Conservation (phyloP, 2,113 vertebrate genomes). For the Pygathrix nemaeus region DNA sequence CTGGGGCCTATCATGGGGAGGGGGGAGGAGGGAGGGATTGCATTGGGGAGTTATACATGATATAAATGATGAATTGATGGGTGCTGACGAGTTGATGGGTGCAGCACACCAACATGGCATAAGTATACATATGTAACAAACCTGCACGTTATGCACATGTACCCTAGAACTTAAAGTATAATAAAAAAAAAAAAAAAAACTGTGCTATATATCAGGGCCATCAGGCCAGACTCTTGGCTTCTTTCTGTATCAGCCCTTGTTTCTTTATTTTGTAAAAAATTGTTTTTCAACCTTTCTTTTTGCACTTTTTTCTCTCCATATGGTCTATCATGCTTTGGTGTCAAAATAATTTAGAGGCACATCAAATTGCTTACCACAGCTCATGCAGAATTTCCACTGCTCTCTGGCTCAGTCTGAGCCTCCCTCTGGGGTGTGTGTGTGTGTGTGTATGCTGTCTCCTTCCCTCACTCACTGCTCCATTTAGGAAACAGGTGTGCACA, state of each 20-base stretch:
- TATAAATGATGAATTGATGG: too few relatives aligned
- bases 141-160: too few relatives aligned
- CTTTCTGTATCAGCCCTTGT: not conserved
- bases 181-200: too few relatives aligned
- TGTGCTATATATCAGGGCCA: not conserved
- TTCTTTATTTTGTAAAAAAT: not conserved
- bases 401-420: not conserved
- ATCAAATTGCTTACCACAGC: not conserved
- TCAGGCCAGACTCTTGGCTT: not conserved
- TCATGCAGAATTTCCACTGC: not conserved
- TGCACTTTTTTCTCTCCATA: not conserved
- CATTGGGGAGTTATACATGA: too few relatives aligned
- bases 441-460: not conserved
- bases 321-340: not conserved
- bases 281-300: not conserved
- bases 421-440: not conserved
- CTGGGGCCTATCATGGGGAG: too few relatives aligned
- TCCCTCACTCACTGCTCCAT: not conserved
- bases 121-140: too few relatives aligned
- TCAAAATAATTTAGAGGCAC: not conserved
- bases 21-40: too few relatives aligned
- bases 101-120: too few relatives aligned
- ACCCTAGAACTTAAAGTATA: too few relatives aligned
- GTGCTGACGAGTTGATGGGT: too few relatives aligned
- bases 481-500: not conserved